Percentiles rank a stretch among this genome's conserved stretches.
These are phyloP conservation scores for Drosophila pallidifrons DNA, from an alignment of 1,140 invertebrate species.

Conservation along the genomic window DNA sequence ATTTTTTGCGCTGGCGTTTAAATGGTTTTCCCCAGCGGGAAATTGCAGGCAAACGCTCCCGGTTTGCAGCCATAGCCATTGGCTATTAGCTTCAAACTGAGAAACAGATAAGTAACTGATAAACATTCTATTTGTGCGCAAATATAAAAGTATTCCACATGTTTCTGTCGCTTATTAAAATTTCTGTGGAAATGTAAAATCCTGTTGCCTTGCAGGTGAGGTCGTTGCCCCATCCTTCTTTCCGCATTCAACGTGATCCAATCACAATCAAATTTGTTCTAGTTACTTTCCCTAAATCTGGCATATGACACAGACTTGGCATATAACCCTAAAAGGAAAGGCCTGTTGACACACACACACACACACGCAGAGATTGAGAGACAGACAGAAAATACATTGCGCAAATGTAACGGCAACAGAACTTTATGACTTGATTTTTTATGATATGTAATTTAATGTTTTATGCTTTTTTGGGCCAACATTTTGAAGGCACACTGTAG, in stretches of 20 bases:
- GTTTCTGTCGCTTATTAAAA: background rate
- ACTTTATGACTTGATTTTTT: slow-evolving; percentile 79
- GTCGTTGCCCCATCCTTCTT: background rate
- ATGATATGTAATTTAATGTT: slow-evolving; percentile 77
- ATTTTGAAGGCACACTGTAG: slow-evolving; percentile 32
- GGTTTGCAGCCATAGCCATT: slow-evolving; percentile 49
- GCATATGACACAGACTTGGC: slow-evolving; percentile 9
- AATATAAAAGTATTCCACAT: background rate
- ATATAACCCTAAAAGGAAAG: slow-evolving; percentile 1
- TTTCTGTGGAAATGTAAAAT: background rate
- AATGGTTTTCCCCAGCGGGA: slow-evolving; percentile 60
- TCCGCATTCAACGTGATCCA: slow-evolving; percentile 32
- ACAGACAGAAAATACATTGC: slow-evolving; percentile 37
- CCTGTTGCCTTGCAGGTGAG: slow-evolving; percentile 7
- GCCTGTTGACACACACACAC: slow-evolving; percentile 10
- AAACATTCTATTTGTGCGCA: slow-evolving; percentile 7
- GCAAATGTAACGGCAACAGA: slow-evolving; percentile 41
- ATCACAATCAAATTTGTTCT: slow-evolving; percentile 65
- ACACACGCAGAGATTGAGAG: background rate
- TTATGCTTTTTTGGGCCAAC: slow-evolving; percentile 56
- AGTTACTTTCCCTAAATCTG: slow-evolving; percentile 48
- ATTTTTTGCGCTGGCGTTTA: slow-evolving; percentile 28
- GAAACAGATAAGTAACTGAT: slow-evolving; percentile 44
- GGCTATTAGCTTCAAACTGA: slow-evolving; percentile 62
- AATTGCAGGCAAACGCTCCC: slow-evolving; percentile 5